A percentile compares a stretch with the other conserved stretches of the same genome.
phyloP scores from a whole-genome alignment of 2,113 vertebrate genomes.

The Dipodomys ordii region DNA sequence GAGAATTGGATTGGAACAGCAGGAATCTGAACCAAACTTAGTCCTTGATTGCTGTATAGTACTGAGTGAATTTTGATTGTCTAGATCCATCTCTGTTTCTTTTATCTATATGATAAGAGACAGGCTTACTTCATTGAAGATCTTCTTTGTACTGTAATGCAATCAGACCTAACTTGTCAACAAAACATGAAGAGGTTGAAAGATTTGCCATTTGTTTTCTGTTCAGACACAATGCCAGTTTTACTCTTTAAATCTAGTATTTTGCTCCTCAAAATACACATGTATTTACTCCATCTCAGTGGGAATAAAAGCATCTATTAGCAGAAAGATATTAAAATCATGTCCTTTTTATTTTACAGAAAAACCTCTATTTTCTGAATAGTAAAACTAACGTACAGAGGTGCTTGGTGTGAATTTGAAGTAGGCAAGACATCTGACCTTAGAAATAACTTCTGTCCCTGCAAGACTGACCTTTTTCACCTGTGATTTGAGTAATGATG shows the following conservation, averaged over 20 bases:
- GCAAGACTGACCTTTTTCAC: not conserved
- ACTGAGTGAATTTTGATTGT: not conserved
- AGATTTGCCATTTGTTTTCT: not conserved
- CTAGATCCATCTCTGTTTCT: not conserved
- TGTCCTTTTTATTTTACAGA: not conserved
- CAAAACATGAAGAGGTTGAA: not conserved
- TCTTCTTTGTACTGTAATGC: not conserved
- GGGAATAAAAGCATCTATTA: not conserved
- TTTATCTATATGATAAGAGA: not conserved
- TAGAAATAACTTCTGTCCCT: not conserved
- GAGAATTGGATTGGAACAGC: not conserved
- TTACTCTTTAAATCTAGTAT: not conserved
- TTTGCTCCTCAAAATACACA: not conserved
- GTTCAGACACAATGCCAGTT: not conserved
- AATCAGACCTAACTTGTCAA: not conserved
- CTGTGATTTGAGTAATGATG: not conserved
- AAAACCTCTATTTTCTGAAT: not conserved
- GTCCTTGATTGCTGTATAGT: not conserved
- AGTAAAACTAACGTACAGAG: not conserved
- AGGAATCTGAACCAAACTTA: not conserved
- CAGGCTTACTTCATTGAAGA: not conserved
- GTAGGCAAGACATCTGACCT: not conserved
- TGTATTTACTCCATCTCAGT: not conserved
- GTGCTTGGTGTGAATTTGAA: not conserved
- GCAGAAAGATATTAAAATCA: not conserved